Conservation (phyloP, 2,113 vertebrate genomes). For the Dryoscopus gambensis region DNA sequence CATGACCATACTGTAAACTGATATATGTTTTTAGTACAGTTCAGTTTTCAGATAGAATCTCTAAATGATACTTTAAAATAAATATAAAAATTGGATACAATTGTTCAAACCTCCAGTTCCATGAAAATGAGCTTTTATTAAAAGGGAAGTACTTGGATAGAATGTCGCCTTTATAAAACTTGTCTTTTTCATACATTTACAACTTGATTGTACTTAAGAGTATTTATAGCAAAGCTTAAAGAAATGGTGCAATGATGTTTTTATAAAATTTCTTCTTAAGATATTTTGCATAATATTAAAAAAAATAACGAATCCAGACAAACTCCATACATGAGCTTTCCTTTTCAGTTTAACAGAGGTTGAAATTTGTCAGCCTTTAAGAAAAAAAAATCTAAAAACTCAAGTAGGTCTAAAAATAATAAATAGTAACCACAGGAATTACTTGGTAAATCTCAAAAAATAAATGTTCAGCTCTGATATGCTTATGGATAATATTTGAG, state of each 20-base stretch:
- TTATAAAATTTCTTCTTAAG: background rate
- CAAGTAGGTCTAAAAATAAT: conserved; percentile 17
- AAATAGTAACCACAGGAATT: conserved; percentile 26
- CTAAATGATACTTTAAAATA: background rate
- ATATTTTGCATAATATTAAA: background rate
- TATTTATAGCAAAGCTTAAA: background rate
- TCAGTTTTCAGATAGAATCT: background rate
- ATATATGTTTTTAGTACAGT: background rate
- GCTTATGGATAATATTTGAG: conserved; percentile 31
- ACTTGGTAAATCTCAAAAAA: conserved; percentile 33
- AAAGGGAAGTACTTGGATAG: background rate
- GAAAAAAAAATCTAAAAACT: background rate
- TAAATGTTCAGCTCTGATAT: conserved; percentile 11
- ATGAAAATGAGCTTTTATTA: background rate
- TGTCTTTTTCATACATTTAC: background rate
- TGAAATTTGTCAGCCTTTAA: background rate
- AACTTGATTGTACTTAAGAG: background rate
- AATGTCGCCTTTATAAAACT: background rate
- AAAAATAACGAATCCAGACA: background rate
- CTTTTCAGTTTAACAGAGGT: background rate
- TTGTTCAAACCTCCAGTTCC: background rate
- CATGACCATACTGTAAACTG: background rate
- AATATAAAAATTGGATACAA: background rate
- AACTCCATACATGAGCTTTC: background rate
- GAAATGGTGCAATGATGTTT: background rate